A percentile compares a stretch with the other conserved stretches of the same genome.
Conservation (phyloP, 2,113 vertebrate genomes). For the Cettia cetti region DNA sequence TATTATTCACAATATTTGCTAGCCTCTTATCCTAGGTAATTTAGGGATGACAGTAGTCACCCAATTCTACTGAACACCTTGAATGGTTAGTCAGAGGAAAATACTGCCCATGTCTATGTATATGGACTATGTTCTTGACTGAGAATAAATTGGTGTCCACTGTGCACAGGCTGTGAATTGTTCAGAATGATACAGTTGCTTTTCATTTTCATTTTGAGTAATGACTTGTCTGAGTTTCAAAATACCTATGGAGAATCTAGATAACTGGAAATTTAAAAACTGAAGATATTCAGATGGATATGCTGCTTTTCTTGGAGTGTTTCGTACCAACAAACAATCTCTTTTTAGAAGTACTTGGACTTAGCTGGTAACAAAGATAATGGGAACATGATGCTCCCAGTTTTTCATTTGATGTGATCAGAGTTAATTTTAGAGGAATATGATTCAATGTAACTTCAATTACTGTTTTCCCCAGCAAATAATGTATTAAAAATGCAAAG, state of each 20-base stretch:
- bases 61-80: not conserved
- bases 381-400: not conserved
- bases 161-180: not conserved
- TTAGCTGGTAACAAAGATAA: not conserved
- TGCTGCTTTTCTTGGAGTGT: not conserved
- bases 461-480: not conserved
- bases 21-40: not conserved
- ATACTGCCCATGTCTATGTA: not conserved
- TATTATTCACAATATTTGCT: not conserved
- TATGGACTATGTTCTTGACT: not conserved
- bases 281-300: not conserved
- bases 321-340: not conserved
- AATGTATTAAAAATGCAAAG: not conserved
- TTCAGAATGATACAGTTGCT: not conserved
- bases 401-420: not conserved
- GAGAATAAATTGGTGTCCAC: not conserved
- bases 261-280: not conserved
- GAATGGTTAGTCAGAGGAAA: not conserved
- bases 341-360: not conserved
- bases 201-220: not conserved
- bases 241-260: not conserved
- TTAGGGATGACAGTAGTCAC: not conserved
- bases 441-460: not conserved
- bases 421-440: not conserved
- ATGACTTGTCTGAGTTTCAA: not conserved